phyloP scores from a whole-genome alignment of 2,888 invertebrate species.

The Prosapia bicincta region DNA sequence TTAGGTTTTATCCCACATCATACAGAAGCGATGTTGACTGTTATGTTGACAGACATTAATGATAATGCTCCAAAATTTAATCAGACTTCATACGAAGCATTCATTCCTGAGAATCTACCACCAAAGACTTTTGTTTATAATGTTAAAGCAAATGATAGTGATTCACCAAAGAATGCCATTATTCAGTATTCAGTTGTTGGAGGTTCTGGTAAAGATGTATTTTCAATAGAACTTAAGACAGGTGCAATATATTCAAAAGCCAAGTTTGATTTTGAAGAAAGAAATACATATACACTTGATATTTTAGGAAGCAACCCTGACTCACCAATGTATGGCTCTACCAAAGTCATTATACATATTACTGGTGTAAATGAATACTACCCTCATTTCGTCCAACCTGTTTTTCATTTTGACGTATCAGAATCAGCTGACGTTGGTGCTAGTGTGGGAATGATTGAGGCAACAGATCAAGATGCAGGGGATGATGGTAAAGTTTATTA shows the following conservation, averaged over 20 bases:
- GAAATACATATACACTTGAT: conserved; percentile 66
- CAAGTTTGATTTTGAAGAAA: conserved; percentile 85
- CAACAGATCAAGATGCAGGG: conserved; percentile 85
- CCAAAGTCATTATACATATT: conserved; percentile 69
- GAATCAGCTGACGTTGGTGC: conserved; percentile 86
- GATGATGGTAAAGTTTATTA: conserved; percentile 87
- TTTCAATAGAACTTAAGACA: conserved; percentile 70
- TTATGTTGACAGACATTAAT: conserved; percentile 88
- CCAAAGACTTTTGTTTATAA: conserved; percentile 69
- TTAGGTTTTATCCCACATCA: conserved; percentile 75
- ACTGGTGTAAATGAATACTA: conserved; percentile 87
- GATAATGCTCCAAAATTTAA: conserved; percentile 89
- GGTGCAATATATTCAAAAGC: conserved; percentile 73
- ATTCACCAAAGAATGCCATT: conserved; percentile 82
- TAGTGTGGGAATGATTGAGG: conserved; percentile 80
- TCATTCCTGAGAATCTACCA: conserved; percentile 78
- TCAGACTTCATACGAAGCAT: conserved; percentile 70
- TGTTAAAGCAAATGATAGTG: conserved; percentile 76
- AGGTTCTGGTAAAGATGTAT: conserved; percentile 68
- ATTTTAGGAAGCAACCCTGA: conserved; percentile 86
- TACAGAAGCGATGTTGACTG: conserved; percentile 75
- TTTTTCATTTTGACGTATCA: conserved; percentile 89
- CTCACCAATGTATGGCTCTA: conserved; percentile 71
- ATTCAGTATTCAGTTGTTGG: conserved; percentile 80
- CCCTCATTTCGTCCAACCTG: conserved; percentile 83